Evolutionary conservation across 2,888 invertebrate genomes (phyloP).

Genomic region (Rapana venosa): DNA sequence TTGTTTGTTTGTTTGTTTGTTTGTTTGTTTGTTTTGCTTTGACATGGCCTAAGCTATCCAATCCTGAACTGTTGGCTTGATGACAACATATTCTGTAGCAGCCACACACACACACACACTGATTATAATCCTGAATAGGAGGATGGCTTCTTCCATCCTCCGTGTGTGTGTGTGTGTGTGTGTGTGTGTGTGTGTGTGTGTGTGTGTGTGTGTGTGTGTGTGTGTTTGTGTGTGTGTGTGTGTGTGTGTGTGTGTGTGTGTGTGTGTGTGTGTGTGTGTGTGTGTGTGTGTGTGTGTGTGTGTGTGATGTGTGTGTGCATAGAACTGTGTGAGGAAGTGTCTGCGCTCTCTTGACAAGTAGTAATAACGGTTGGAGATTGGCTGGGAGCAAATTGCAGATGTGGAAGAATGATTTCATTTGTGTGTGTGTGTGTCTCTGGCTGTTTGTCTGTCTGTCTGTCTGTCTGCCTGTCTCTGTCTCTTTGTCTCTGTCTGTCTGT

Average conservation of each 20-base stretch:
- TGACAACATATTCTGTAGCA: constrained; percentile 23
- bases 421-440: no score
- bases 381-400: constrained; percentile 32
- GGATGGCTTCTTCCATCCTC: constrained; percentile 3
- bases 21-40: no score
- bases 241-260: no score
- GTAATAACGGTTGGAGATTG: constrained; percentile 30
- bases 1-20: no score
- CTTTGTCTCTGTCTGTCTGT: no score
- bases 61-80: constrained; percentile 36
- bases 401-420: constrained; percentile 34
- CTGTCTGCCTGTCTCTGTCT: no score
- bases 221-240: no score
- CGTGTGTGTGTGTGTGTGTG: background rate
- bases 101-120: constrained; percentile 27
- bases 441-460: background rate
- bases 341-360: constrained; percentile 37
- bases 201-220: no score
- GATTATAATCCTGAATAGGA: constrained; percentile 29
- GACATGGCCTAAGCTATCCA: background rate
- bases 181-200: no score
- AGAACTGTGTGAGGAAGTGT: constrained; percentile 3
- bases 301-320: no score
- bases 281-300: no score
- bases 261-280: no score